Evolutionary conservation across 2,113 vertebrate species (phyloP).

Genomic region (Oxyura jamaicensis): DNA sequence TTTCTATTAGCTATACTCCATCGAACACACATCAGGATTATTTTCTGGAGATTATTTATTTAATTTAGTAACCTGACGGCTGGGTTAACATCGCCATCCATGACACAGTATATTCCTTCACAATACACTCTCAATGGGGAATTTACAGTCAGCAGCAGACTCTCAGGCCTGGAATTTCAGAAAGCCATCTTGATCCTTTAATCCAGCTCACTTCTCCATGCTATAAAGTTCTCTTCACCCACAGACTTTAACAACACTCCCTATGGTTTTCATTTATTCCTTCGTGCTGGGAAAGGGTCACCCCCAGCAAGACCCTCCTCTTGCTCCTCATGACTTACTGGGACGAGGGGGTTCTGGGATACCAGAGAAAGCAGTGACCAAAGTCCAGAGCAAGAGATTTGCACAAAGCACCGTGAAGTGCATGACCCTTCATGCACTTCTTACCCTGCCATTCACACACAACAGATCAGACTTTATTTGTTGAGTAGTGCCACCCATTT

Average conservation of each 20-base stretch:
- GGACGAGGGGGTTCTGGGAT: background rate
- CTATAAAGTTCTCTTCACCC: background rate
- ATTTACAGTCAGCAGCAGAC: background rate
- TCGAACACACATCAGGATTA: background rate
- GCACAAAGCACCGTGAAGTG: background rate
- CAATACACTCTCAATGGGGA: background rate
- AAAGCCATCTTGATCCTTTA: slow-evolving; percentile 33
- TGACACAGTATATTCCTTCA: background rate
- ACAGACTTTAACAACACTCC: background rate
- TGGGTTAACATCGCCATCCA: background rate
- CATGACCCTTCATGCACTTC: too few species aligned
- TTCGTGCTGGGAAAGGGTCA: background rate
- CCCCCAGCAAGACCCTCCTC: background rate
- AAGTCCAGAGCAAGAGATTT: background rate
- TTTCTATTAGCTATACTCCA: background rate
- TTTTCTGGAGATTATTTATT: background rate
- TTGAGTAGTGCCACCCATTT: background rate
- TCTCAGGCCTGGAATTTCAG: background rate
- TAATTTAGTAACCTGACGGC: background rate
- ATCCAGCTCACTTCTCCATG: background rate
- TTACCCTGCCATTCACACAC: background rate
- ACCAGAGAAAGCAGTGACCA: background rate
- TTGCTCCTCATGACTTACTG: rapidly evolving
- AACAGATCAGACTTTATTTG: background rate
- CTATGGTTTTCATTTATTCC: background rate